Conservation (phyloP, 2,113 vertebrate genomes). For the Scophthalmus maximus region DNA sequence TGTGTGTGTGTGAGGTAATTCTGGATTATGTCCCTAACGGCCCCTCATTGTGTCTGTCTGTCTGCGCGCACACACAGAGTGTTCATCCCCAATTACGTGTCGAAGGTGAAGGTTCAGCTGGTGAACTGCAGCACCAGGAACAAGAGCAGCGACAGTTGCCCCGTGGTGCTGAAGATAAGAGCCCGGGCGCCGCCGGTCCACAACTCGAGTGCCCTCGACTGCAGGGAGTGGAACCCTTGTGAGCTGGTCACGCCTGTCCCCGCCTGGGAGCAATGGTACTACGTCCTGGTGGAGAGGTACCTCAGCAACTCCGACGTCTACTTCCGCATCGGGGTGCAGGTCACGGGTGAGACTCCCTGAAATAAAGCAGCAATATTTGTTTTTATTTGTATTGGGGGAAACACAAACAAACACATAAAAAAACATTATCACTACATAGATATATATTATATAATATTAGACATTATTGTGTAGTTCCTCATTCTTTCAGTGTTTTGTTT, state of each 20-base stretch:
- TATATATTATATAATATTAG: too few species aligned
- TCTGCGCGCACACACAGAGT: slow-evolving; percentile 82
- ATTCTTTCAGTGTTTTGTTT: too few species aligned
- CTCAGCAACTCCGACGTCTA: slow-evolving; percentile 82
- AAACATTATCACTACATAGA: too few species aligned
- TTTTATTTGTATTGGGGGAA: too few species aligned
- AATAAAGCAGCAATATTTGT: neutral
- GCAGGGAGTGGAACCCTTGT: slow-evolving; percentile 85
- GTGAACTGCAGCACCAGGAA: slow-evolving; percentile 86
- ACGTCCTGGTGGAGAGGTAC: slow-evolving; percentile 92
- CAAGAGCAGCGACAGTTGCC: slow-evolving; percentile 84
- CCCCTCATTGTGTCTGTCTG: neutral
- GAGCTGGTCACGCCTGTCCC: slow-evolving; percentile 88
- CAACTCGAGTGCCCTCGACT: slow-evolving; percentile 93
- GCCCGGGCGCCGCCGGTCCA: slow-evolving; percentile 94
- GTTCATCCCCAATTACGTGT: slow-evolving; percentile 95
- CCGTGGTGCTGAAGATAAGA: slow-evolving; percentile 90
- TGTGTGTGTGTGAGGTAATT: too few species aligned
- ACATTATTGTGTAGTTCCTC: too few species aligned
- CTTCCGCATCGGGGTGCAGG: slow-evolving; percentile 91
- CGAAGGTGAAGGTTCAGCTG: slow-evolving; percentile 90
- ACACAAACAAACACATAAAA: too few species aligned
- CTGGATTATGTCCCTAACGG: too few species aligned
- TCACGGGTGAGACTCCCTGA: slow-evolving; percentile 87
- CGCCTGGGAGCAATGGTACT: slow-evolving; percentile 98